Evolutionary conservation across 2,113 vertebrate species (phyloP).

Genomic region (Ophthalmolycus amberensis): DNA sequence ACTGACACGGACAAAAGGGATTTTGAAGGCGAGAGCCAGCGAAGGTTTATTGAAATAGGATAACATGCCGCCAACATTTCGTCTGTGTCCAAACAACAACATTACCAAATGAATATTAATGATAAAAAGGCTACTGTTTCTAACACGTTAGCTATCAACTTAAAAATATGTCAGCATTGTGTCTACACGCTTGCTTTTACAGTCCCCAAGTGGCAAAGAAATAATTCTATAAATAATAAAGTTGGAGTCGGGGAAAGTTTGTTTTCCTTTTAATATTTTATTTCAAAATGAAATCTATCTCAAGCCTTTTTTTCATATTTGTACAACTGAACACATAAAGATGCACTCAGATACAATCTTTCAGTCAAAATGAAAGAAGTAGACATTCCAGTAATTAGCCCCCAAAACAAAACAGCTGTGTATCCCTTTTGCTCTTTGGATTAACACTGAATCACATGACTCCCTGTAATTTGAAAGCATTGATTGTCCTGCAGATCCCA

Average conservation of each 20-base stretch:
- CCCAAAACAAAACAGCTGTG: background rate
- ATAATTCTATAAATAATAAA: background rate
- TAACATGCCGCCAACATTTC: constrained; percentile 31
- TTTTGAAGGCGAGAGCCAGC: constrained; percentile 24
- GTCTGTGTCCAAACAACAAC: constrained; percentile 3
- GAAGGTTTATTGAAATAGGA: constrained; percentile 27
- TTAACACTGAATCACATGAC: background rate
- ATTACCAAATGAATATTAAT: background rate
- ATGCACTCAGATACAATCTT: background rate
- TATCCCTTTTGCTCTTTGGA: background rate
- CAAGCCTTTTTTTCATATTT: background rate
- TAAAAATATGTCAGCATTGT: background rate
- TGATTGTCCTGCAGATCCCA: background rate
- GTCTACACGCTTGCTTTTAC: background rate
- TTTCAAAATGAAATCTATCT: background rate
- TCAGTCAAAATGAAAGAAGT: background rate
- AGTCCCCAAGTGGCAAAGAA: background rate
- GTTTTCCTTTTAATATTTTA: background rate
- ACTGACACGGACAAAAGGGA: constrained; percentile 19
- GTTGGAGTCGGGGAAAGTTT: background rate
- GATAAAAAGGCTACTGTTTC: background rate
- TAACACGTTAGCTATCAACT: background rate
- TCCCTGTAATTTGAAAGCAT: background rate
- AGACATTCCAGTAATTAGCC: background rate
- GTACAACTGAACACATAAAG: background rate